Conservation (phyloP, 1,140 invertebrate genomes). For the Arctopsyche grandis region DNA sequence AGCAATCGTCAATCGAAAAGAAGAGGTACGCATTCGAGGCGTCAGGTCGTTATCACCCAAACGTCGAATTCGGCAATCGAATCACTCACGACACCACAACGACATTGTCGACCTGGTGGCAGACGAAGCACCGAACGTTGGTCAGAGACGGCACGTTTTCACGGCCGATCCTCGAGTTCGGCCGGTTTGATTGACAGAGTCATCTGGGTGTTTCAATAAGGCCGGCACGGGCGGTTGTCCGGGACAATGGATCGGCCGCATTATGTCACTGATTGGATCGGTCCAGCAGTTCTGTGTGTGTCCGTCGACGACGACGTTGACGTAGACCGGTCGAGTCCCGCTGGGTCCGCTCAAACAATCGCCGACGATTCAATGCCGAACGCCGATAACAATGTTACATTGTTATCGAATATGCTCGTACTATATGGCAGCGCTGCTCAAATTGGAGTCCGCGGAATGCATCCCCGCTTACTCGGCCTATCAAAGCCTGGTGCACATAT, state of each 20-base stretch:
- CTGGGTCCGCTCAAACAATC: constrained; percentile 21
- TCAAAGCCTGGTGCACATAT: too few species aligned
- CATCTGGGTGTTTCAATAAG: constrained; percentile 23
- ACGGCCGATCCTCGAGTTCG: background rate
- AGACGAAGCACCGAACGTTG: too few species aligned
- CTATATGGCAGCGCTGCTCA: background rate
- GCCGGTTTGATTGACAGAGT: constrained; percentile 37
- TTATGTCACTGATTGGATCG: constrained; percentile 38
- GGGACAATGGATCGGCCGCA: constrained; percentile 32
- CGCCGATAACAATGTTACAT: background rate
- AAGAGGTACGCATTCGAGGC: too few species aligned
- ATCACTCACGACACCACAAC: too few species aligned
- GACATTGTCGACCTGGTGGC: too few species aligned
- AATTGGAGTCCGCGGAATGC: too few species aligned
- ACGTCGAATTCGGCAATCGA: too few species aligned
- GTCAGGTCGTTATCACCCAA: too few species aligned
- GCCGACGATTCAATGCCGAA: background rate
- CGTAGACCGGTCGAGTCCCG: background rate
- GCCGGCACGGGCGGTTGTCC: background rate
- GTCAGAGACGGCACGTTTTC: background rate
- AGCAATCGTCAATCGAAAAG: too few species aligned
- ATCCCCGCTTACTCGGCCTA: too few species aligned
- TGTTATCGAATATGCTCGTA: background rate
- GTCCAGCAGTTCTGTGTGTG: background rate
- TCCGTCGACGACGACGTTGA: background rate